phyloP scores from a whole-genome alignment of 2,113 vertebrate species.

The Trichechus manatus region DNA sequence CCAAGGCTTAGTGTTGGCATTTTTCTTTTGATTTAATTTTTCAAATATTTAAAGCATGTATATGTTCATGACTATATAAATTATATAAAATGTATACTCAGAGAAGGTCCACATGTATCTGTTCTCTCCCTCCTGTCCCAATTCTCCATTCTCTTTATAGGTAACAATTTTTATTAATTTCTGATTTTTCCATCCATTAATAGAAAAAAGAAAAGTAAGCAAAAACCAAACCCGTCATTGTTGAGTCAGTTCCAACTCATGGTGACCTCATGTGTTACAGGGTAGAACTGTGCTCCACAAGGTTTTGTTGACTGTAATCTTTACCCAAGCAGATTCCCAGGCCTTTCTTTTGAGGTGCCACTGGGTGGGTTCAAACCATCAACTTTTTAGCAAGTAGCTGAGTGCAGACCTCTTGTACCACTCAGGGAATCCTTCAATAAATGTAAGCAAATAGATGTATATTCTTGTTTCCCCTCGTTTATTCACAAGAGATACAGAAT shows the following conservation, averaged over 20 bases:
- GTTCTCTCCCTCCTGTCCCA: not conserved
- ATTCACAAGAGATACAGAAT: constrained; percentile 2
- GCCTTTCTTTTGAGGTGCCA: no score
- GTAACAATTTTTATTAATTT: constrained; percentile 34
- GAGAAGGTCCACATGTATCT: not conserved
- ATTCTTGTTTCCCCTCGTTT: not conserved
- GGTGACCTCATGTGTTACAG: not conserved
- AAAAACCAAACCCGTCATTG: not conserved
- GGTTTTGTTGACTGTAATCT: not conserved
- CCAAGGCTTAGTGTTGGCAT: not conserved
- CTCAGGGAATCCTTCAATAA: not conserved
- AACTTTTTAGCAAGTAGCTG: not conserved
- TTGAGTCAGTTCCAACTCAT: no score
- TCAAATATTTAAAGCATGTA: not conserved
- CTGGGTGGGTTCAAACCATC: not conserved
- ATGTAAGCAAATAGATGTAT: not conserved
- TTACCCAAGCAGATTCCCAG: no score
- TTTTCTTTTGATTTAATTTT: constrained; percentile 42
- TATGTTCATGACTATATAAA: not conserved
- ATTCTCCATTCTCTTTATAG: not conserved
- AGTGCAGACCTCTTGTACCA: not conserved
- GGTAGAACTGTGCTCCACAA: not conserved
- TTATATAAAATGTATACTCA: not conserved
- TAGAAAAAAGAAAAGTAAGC: not conserved
- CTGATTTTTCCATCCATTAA: not conserved